Evolutionary conservation across 2,113 vertebrate species (phyloP), one percentile per base, ranked within the genome.

Genomic region (Numida meleagris): DNA sequence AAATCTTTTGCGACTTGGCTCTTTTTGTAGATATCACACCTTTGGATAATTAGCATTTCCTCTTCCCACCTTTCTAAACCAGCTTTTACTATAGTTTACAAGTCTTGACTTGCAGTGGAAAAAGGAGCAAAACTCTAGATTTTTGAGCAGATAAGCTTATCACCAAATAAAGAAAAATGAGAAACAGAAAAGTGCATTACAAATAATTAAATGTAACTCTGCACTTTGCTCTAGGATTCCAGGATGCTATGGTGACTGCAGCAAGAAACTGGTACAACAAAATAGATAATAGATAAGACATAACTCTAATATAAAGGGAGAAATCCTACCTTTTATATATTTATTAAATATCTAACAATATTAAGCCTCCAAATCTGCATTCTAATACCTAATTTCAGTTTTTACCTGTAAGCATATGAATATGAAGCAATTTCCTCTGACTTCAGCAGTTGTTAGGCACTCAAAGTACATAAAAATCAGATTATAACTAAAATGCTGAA

Each of bases 1-100:
- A 97, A 93, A 66, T 67, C 57, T 67, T 92, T 85, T 46, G 77
- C 66, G 38, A 86, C 83, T 96, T 96, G 93, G 89, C 92, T 67
- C 57, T 88, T 66, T 82, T 46, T 61, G 76, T 59, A 94, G 61
- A 72, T 82, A 88, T 89, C 77, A 84, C 95, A 95, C 85, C 92
- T 95, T 62, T 62, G 29, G n/a, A 72, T 84, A 77, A 89, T 89
- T 92, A 96, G 74, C 58, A 25, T 68, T 33, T 31, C 29, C n/a
- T 46, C 9, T 25, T 67, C 38, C 46, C 31, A 42, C 66, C 46
- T 89, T 86, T 67, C 38, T 61, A 80, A 82, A 81, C 74, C 71
- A 82, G 50, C 21, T 59, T 71, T 67, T 84, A 42, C 45, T 70
- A 58, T 53, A 55, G 70, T 91, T 80, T 79, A 48, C 4, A 2